These are phyloP conservation scores for Dendrolimus pini DNA, from an alignment of 2,888 invertebrate genomes.

Conservation along the genomic window DNA sequence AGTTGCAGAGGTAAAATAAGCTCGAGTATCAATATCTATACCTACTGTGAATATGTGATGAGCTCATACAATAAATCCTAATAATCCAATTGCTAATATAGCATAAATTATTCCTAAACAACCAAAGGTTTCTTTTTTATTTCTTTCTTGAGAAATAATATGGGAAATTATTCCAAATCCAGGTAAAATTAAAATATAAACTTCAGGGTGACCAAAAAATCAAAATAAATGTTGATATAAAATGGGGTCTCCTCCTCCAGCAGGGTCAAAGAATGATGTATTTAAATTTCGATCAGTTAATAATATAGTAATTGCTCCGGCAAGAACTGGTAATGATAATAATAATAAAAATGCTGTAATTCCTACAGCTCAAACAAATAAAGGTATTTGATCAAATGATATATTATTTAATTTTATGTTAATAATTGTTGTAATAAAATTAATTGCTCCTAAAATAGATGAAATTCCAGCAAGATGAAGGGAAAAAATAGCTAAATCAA, in stretches of 20 bases:
- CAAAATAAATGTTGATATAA: constrained; percentile 90
- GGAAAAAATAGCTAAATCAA: constrained; percentile 87
- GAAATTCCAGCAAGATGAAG: constrained; percentile 85
- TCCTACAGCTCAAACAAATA: constrained; percentile 85
- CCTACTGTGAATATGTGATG: constrained; percentile 92
- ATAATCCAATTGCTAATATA: constrained; percentile 87
- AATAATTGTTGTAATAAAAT: constrained; percentile 86
- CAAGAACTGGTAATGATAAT: constrained; percentile 84
- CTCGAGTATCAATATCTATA: constrained; percentile 89
- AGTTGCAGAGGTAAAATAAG: constrained; percentile 89
- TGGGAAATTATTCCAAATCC: constrained; percentile 90
- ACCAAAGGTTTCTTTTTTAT: constrained; percentile 86
- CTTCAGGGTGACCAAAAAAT: constrained; percentile 93
- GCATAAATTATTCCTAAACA: constrained; percentile 87
- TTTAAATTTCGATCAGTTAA: constrained; percentile 88
- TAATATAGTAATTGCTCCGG: constrained; percentile 87
- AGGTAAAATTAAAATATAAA: constrained; percentile 90
- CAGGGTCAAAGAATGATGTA: constrained; percentile 88
- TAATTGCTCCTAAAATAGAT: constrained; percentile 85
- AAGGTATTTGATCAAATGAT: constrained; percentile 79
- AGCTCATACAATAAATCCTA: constrained; percentile 91
- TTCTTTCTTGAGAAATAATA: constrained; percentile 84
- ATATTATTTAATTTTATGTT: constrained; percentile 81
- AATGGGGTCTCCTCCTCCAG: constrained; percentile 88
- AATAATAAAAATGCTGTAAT: constrained; percentile 73